These are phyloP conservation scores for Neotoxoptera formosana DNA, from an alignment of 1,140 invertebrate species.

Conservation along the genomic window DNA sequence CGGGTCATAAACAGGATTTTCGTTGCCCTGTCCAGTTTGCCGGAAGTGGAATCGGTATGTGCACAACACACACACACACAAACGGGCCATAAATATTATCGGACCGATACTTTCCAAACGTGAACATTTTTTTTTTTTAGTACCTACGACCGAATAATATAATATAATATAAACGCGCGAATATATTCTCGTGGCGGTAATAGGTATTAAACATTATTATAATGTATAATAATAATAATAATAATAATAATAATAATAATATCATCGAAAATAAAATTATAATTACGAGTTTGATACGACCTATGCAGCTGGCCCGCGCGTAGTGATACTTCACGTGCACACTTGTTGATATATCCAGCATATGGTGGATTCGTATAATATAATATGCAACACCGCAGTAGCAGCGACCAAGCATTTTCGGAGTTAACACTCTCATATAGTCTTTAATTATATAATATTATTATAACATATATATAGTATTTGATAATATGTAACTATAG, in stretches of 20 bases:
- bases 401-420: no score
- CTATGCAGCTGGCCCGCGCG: not conserved
- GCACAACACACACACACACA: not conserved
- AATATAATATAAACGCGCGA: not conserved
- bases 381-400: no score
- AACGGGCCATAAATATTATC: slow-evolving; percentile 24
- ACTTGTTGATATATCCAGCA: no score
- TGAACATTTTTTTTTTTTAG: slow-evolving; percentile 1
- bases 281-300: not conserved
- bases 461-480: no score
- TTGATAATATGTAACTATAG: no score
- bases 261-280: not conserved
- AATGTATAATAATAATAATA: not conserved
- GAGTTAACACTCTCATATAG: no score
- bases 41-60: slow-evolving; percentile 3
- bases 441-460: no score
- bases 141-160: not conserved
- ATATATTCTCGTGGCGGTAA: not conserved
- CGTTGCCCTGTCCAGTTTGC: not conserved
- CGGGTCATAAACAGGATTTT: slow-evolving; percentile 4
- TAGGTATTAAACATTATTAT: no score
- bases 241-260: not conserved
- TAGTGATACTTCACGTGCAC: no score
- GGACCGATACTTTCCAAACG: slow-evolving; percentile 22
- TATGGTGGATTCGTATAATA: no score